Conservation (phyloP, 2,888 invertebrate species). For the Entomobrya multifasciata region DNA sequence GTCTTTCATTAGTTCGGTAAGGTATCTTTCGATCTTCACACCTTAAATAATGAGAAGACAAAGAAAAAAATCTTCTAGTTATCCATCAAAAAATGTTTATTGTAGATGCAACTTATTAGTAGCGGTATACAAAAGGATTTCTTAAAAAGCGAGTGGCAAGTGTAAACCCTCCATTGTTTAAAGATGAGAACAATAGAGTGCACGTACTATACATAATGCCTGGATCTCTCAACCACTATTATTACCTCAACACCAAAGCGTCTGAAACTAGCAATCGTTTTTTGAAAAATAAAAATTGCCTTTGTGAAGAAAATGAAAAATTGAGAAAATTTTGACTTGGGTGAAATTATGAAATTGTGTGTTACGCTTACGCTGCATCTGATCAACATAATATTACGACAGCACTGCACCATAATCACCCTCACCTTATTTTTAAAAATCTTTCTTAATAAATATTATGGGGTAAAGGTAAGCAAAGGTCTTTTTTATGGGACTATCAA, state of each 20-base stretch:
- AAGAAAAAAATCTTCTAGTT: no score
- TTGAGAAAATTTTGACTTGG: not conserved
- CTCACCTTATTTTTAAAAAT: not conserved
- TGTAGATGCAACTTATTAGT: no score
- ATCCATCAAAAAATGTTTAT: no score
- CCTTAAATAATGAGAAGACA: slow-evolving; percentile 72
- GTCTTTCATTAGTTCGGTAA: slow-evolving; percentile 76
- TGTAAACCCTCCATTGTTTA: not conserved
- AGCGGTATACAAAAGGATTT: no score
- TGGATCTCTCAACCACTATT: no score
- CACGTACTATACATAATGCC: not conserved
- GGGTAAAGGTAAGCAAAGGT: not conserved
- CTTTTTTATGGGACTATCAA: no score
- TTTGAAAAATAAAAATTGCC: not conserved
- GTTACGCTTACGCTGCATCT: no score
- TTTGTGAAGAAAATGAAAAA: not conserved
- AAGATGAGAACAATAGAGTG: slow-evolving; percentile 23
- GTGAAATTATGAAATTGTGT: not conserved
- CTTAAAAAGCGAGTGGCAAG: no score
- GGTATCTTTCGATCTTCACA: slow-evolving; percentile 76
- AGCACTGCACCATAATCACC: not conserved
- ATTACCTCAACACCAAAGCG: not conserved
- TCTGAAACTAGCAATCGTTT: no score
- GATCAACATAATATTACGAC: not conserved
- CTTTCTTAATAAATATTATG: not conserved